phyloP scores from a whole-genome alignment of 2,888 invertebrate species.

The Cephonodes hylas region DNA sequence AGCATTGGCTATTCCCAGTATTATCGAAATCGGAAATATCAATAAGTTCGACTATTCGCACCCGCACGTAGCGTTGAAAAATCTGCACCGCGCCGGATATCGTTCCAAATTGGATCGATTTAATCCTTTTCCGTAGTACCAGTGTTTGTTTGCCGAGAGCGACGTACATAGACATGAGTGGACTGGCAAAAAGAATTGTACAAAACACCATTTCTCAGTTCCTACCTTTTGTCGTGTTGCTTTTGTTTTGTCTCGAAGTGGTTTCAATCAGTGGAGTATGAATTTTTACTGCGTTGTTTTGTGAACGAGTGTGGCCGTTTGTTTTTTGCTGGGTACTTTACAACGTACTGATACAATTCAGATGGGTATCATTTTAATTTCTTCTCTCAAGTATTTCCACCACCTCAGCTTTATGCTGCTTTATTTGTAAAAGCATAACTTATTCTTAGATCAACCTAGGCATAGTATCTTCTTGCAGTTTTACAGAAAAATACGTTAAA shows the following conservation, averaged over 20 bases:
- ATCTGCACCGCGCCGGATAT: conserved; percentile 28
- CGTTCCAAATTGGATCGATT: conserved; percentile 38
- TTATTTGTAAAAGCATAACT: no score
- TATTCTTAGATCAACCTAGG: no score
- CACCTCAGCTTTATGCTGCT: no score
- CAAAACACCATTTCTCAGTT: conserved; percentile 16
- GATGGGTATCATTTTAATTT: no score
- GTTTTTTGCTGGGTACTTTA: background rate
- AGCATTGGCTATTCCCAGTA: no score
- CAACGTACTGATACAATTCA: no score
- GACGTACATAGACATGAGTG: conserved; percentile 23
- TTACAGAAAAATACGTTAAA: no score
- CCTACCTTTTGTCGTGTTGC: background rate
- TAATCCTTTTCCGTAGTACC: conserved; percentile 38
- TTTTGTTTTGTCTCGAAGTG: background rate
- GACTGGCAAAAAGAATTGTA: conserved; percentile 23
- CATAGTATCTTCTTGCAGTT: no score
- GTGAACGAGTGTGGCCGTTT: background rate
- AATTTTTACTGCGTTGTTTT: background rate
- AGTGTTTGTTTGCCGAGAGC: conserved; percentile 31
- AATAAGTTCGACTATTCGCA: background rate
- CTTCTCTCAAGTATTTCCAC: no score
- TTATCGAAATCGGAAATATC: no score
- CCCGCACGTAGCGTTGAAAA: conserved; percentile 22
- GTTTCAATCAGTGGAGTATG: no score